Base-by-base conservation (phyloP, 2,113 vertebrate genomes). In the Myotis brandtii region DNA sequence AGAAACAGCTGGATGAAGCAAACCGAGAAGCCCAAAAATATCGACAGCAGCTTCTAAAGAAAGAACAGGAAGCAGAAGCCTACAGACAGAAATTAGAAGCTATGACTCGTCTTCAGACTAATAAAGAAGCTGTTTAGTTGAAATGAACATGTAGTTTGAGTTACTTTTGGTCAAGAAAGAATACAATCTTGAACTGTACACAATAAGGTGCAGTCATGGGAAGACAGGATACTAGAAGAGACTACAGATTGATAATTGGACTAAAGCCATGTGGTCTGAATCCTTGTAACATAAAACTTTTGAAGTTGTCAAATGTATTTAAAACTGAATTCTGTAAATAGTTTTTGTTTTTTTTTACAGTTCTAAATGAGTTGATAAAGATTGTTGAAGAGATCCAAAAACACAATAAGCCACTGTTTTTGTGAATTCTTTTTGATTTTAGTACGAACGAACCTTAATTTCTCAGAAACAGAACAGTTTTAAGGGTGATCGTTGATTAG, bases 1-100 rank as follows among this genome's bases (percentile, higher is more conserved):
- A 99, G 98, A 99, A 99, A 97, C 99, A 99, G 97, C 98, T 99
- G 98, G 99, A 99, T 97, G 99, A 99, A 96, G 99, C 99, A 64
- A 99, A 99, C 93, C 97, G 99, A 88, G 99, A 99, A 98, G 99
- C 99, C 30, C 99, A 99, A 97, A 99, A 99, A 88, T 99, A 99
- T 0, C 98, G 99, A 43, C 99, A 99, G 96, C 99, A 99, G 96
- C 98, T 99, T 95, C 96, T 99, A 88, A 99, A 99, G 98, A 99
- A 99, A 95, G 99, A 99, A 27, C 98, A 99, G 98, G 99, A 99
- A 96, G 99, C 99, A 21, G 99, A 99, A 80, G 99, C 99, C 37
- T 99, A 99, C 97, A 98, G 99, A 94, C 99, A 99, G 98, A 99
- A 99, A 92, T 97, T 99, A 96, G 99, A 99, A 98, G 99, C 99